Base-by-base conservation (phyloP, 2,113 vertebrate species). In the Pithys albifrons region DNA sequence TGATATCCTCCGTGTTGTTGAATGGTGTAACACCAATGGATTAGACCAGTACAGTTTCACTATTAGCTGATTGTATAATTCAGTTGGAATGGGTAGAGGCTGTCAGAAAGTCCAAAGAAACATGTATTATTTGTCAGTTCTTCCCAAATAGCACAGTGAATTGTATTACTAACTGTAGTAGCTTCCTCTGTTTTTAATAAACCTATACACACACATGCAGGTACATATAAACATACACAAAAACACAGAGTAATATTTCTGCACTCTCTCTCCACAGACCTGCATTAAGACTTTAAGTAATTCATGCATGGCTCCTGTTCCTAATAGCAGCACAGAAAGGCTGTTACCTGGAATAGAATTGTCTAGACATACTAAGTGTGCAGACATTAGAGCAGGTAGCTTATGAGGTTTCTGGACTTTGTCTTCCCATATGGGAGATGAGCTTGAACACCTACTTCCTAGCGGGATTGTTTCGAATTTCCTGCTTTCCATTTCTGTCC, bases 191-290 rank as follows among this genome's bases (percentile, higher is more conserved):
- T 43, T n/a, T 41, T 7, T 12, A 67, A 72, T 35, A 71, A 54
- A 54, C 4, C 8, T 10, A 1, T 19, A 5, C 4, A 27, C 6
- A 10, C 0, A 12, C 1, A 10, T 4, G 15, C 8, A 35, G 27
- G 15, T 20, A 24, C 7, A 18, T 16, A 20, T 6, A 13, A 5
- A 33, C 3, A 46, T 10, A 43, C 2, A 15, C 1, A 43, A 0
- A 46, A 31, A 57, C 12, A 35, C 20, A 57, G 43, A 83, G n/a
- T 19, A 19, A 3, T 18, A 14, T 72, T 72, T 85, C 49, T 91
- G 58, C 43, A 27, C 10, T 85, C 15, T 23, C 22, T 80, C 41
- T 73, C 45, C 62, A 28, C 43, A 48, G 39, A 20, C n/a, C 33
- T 72, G 22, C n/a, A 15, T 55, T 79, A 57, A 37, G 67, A 65